A percentile compares a stretch with the other conserved stretches of the same genome.
phyloP scores from a whole-genome alignment of 1,140 invertebrate species.

The Thaumatotibia leucotreta region DNA sequence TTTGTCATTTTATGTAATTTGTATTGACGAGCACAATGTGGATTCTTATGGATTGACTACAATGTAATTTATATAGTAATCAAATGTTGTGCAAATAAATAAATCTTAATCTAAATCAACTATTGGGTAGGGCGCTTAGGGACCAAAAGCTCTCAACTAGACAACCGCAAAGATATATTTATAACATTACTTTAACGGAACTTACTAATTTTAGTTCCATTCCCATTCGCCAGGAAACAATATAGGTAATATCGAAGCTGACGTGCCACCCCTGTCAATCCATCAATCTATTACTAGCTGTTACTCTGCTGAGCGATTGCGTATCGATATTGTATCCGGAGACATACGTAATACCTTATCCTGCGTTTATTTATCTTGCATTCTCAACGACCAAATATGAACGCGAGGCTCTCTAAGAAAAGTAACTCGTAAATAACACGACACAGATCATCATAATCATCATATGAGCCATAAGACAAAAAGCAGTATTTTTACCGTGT shows the following conservation, averaged over 20 bases:
- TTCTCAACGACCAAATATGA: no score
- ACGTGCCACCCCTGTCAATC: constrained; percentile 12
- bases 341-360: not conserved
- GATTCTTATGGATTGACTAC: no score
- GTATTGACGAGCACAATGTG: no score
- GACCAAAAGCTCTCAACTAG: not conserved
- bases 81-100: no score
- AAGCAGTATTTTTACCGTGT: no score
- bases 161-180: not conserved
- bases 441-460: no score
- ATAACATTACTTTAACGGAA: not conserved
- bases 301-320: constrained; percentile 9
- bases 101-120: not conserved
- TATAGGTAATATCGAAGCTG: constrained; percentile 3
- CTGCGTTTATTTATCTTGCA: not conserved
- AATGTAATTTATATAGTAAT: no score
- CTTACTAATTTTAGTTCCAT: constrained; percentile 1
- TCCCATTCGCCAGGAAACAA: not conserved
- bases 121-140: not conserved
- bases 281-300: constrained; percentile 7
- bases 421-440: no score
- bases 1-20: no score
- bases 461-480: no score
- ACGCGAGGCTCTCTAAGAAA: no score
- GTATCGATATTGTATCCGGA: not conserved